These are phyloP conservation scores for Micromussa lordhowensis DNA, from an alignment of 92 coral and sea anemone genomes.

Conservation along the genomic window DNA sequence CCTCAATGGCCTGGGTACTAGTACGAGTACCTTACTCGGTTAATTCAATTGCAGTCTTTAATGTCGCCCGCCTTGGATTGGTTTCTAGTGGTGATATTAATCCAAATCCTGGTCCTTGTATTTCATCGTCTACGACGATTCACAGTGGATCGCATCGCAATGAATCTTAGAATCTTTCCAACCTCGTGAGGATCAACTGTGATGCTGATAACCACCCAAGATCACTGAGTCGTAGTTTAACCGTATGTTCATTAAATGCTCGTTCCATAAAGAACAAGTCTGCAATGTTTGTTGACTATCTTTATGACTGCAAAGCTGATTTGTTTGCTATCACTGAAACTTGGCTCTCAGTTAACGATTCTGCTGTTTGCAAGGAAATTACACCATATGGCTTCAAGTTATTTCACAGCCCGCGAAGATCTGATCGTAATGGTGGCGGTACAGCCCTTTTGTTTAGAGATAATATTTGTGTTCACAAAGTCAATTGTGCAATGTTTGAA, in stretches of 20 bases:
- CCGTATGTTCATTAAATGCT: background rate
- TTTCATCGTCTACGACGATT: conserved; percentile 13
- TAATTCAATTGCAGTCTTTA: background rate
- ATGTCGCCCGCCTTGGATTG: conserved; percentile 12
- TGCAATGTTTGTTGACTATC: no score
- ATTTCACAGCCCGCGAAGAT: no score
- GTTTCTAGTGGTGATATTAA: conserved; percentile 6
- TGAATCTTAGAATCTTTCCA: background rate
- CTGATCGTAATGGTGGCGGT: no score
- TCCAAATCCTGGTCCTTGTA: conserved; percentile 22
- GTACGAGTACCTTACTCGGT: conserved; percentile 17
- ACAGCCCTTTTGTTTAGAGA: no score
- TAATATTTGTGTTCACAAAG: no score
- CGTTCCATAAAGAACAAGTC: conserved; percentile 23
- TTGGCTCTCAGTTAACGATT: background rate
- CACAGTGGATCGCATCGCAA: conserved; percentile 2
- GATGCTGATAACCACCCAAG: background rate
- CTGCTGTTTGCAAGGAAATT: no score
- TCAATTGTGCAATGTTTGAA: no score
- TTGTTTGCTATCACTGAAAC: background rate
- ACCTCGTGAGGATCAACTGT: conserved; percentile 16
- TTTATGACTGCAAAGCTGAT: no score
- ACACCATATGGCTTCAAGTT: no score
- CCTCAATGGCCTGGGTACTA: no score
- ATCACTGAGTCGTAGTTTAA: background rate